phyloP scores from a whole-genome alignment of 2,797 vertebrate species.

The Eutrigla gurnardus region DNA sequence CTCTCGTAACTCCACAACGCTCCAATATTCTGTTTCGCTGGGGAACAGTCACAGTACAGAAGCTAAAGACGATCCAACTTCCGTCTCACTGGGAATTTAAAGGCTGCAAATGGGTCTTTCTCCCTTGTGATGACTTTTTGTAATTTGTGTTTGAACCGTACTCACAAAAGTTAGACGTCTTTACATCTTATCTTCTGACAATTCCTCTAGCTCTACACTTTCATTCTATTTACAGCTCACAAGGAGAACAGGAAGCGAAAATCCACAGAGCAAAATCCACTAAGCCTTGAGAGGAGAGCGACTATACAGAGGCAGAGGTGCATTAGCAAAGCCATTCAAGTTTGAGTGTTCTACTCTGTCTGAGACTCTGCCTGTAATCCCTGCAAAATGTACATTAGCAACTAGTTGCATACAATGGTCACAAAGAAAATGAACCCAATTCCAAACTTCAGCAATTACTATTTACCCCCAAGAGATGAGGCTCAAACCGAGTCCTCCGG shows the following conservation, averaged over 20 bases:
- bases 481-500: constrained; percentile 27
- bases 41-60: too few relatives aligned
- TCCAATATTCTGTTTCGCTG: too few relatives aligned
- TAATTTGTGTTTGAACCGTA: too few relatives aligned
- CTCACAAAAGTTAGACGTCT: too few relatives aligned
- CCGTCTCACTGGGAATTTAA: too few relatives aligned
- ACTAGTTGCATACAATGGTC: constrained; percentile 1
- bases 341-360: background rate
- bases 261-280: background rate
- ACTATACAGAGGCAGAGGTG: background rate
- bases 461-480: constrained; percentile 26
- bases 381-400: constrained; percentile 14
- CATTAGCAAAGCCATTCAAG: background rate
- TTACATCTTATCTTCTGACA: too few relatives aligned
- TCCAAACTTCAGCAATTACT: constrained; percentile 31
- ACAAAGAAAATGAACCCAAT: constrained; percentile 11
- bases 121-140: too few relatives aligned
- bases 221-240: background rate
- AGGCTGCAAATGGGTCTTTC: too few relatives aligned
- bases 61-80: too few relatives aligned
- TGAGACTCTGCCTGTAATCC: background rate
- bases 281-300: background rate
- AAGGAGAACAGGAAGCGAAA: background rate
- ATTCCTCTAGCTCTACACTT: background rate
- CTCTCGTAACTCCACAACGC: too few relatives aligned